phyloP scores from a whole-genome alignment of 2,888 invertebrate genomes.

The Schizotus pectinicornis region DNA sequence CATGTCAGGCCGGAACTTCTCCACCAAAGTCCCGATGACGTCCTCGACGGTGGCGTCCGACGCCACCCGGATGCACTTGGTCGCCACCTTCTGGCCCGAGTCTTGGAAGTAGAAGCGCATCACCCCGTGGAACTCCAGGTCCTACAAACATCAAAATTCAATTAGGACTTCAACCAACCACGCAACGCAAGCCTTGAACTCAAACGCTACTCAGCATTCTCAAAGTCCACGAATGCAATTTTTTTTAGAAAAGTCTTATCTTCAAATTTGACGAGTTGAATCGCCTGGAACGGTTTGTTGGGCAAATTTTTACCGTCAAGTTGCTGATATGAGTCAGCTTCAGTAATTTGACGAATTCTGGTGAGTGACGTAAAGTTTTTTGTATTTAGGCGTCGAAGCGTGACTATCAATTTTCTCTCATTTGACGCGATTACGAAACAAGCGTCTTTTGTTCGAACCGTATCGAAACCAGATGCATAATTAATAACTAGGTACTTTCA shows the following conservation, averaged over 20 bases:
- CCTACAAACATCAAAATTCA: slow-evolving; percentile 64
- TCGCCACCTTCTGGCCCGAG: slow-evolving; percentile 96
- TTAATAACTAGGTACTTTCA: too few species aligned
- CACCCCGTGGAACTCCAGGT: slow-evolving; percentile 97
- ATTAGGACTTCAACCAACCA: too few species aligned
- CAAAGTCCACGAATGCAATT: too few species aligned
- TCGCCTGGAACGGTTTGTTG: too few species aligned
- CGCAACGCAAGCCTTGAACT: too few species aligned
- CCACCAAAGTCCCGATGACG: slow-evolving; percentile 95
- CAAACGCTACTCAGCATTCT: too few species aligned
- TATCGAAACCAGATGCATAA: too few species aligned
- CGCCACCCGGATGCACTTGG: slow-evolving; percentile 98
- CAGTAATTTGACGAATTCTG: not conserved
- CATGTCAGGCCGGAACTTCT: slow-evolving; percentile 99
- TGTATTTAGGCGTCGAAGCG: not conserved
- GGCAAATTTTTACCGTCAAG: too few species aligned
- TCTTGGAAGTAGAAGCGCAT: slow-evolving; percentile 99
- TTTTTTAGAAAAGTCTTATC: too few species aligned
- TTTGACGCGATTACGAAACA: not conserved
- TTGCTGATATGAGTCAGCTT: too few species aligned
- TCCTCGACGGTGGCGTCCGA: slow-evolving; percentile 95
- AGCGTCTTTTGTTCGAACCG: not conserved
- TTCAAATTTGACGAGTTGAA: too few species aligned
- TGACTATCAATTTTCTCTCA: not conserved
- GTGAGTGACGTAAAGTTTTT: not conserved